A percentile compares a stretch with the other conserved stretches of the same genome.
Evolutionary conservation across 2,113 vertebrate genomes (phyloP).

Genomic region (Gopherus evgoodei): DNA sequence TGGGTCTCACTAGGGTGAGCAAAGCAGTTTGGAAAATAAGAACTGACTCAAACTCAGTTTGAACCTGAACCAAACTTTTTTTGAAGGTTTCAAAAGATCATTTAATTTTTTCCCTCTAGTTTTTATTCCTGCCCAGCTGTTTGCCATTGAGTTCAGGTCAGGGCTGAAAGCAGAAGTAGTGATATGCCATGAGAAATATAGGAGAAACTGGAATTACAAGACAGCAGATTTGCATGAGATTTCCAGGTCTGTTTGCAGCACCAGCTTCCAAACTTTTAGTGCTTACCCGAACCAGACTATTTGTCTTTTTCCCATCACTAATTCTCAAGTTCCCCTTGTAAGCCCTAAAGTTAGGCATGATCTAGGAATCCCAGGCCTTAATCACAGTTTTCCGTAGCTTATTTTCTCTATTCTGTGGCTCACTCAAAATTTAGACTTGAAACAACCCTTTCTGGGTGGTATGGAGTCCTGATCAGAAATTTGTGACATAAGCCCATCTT

Average conservation of each 20-base stretch:
- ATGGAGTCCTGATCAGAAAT: background rate
- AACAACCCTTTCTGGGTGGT: background rate
- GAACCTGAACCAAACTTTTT: constrained; percentile 2
- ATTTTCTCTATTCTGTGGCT: background rate
- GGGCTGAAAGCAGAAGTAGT: background rate
- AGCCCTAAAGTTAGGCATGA: background rate
- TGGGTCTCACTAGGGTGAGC: constrained; percentile 56
- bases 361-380: background rate
- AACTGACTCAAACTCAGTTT: constrained; percentile 53
- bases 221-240: background rate
- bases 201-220: background rate
- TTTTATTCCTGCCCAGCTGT: background rate
- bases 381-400: background rate
- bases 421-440: background rate
- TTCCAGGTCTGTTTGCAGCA: background rate
- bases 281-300: background rate
- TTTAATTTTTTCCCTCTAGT: background rate
- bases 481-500: background rate
- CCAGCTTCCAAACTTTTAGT: background rate
- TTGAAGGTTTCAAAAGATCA: background rate
- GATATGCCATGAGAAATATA: background rate
- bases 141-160: background rate
- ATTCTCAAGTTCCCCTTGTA: background rate
- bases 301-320: background rate
- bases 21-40: constrained; percentile 60